These are phyloP conservation scores for Thalassoma bifasciatum DNA, from an alignment of 2,113 vertebrate genomes.

Conservation along the genomic window DNA sequence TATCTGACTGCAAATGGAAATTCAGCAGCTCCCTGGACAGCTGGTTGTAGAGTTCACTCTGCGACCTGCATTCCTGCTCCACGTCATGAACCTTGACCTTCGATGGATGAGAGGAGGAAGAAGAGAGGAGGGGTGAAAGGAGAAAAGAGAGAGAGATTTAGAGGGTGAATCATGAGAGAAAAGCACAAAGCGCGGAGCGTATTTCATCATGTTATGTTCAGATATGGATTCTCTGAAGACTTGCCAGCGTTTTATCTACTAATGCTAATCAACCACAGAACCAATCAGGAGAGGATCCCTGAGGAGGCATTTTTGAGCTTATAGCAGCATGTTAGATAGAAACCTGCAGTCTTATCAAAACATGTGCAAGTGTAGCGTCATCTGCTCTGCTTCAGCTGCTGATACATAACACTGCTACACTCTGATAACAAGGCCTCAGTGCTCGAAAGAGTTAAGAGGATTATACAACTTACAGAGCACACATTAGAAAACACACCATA, in stretches of 20 bases:
- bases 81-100: slow-evolving; percentile 93
- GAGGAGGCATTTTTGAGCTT: slow-evolving; percentile 35
- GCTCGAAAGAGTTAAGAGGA: slow-evolving; percentile 47
- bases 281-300: slow-evolving; percentile 45
- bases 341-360: slow-evolving; percentile 47
- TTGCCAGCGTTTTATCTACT: slow-evolving; percentile 9
- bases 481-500: slow-evolving; percentile 43
- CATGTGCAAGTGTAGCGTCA: slow-evolving; percentile 17
- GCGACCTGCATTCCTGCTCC: slow-evolving; percentile 91
- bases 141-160: neutral
- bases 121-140: neutral
- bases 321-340: slow-evolving; percentile 26
- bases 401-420: slow-evolving; percentile 41
- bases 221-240: slow-evolving; percentile 17
- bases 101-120: slow-evolving; percentile 21
- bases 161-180: slow-evolving; percentile 2
- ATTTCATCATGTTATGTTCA: slow-evolving; percentile 20
- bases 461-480: slow-evolving; percentile 36
- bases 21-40: slow-evolving; percentile 89
- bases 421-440: slow-evolving; percentile 50
- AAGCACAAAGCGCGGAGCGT: neutral
- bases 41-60: slow-evolving; percentile 91
- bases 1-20: slow-evolving; percentile 85
- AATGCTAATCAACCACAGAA: slow-evolving; percentile 37
- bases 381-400: slow-evolving; percentile 24